Evolutionary conservation across 2,888 invertebrate genomes (phyloP).

Genomic region (Itoplectis maculator): DNA sequence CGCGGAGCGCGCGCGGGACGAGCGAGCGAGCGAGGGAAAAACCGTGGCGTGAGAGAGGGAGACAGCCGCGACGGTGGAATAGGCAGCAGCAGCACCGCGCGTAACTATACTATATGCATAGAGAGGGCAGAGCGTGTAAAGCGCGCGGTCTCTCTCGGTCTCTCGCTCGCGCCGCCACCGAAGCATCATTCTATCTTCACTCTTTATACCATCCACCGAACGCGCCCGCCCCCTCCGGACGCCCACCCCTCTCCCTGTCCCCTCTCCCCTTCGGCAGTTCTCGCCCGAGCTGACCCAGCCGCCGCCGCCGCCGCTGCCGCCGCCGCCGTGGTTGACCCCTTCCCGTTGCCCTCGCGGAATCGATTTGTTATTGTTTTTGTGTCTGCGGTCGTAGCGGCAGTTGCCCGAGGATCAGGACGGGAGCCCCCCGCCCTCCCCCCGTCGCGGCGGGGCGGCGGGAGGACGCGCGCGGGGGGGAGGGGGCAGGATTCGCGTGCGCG

Average conservation of each 20-base stretch:
- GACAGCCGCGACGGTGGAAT: constrained; percentile 31
- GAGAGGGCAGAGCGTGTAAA: constrained; percentile 12
- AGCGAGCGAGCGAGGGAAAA: constrained; percentile 13
- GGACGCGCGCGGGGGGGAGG: not conserved
- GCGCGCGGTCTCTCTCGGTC: constrained; percentile 32
- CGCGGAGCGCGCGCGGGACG: constrained; percentile 5
- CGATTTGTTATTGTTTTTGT: constrained; percentile 84
- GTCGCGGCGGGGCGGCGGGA: no score
- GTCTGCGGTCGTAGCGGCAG: constrained; percentile 82
- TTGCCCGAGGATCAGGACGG: constrained; percentile 57
- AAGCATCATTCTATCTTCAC: constrained; percentile 64
- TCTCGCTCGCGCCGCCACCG: constrained; percentile 45
- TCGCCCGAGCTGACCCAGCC: constrained; percentile 68
- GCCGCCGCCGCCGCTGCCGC: no score
- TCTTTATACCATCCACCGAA: constrained; percentile 60
- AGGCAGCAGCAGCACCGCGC: not conserved
- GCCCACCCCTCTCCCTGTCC: constrained; percentile 61
- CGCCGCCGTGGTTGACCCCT: constrained; percentile 77
- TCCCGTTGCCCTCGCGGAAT: constrained; percentile 80
- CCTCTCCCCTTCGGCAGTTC: constrained; percentile 36
- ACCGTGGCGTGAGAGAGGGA: no score
- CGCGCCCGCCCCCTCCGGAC: constrained; percentile 56
- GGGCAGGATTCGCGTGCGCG: constrained; percentile 17
- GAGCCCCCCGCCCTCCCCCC: no score
- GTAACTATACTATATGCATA: constrained; percentile 20